Conservation (phyloP, 2,888 invertebrate genomes). For the Epinotia bilunana region DNA sequence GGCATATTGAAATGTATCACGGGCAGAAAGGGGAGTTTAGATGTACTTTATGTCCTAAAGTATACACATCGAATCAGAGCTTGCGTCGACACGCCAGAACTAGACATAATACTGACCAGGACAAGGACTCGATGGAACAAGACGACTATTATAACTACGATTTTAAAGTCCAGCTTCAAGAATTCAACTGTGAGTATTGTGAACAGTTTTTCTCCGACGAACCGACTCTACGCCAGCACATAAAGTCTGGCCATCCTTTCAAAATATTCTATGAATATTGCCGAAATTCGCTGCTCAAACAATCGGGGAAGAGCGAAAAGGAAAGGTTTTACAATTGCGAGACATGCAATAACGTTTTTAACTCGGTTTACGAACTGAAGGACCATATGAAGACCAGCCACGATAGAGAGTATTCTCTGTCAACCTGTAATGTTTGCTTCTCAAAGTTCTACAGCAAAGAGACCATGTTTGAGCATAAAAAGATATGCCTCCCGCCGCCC, state of each 20-base stretch:
- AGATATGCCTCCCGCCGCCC: slow-evolving; percentile 64
- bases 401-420: slow-evolving; percentile 63
- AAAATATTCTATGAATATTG: slow-evolving; percentile 71
- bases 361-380: slow-evolving; percentile 65
- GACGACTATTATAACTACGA: slow-evolving; percentile 46
- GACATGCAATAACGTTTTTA: slow-evolving; percentile 59
- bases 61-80: slow-evolving; percentile 70
- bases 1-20: slow-evolving; percentile 69
- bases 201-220: slow-evolving; percentile 60
- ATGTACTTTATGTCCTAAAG: slow-evolving; percentile 70
- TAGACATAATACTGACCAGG: slow-evolving; percentile 55
- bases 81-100: slow-evolving; percentile 62
- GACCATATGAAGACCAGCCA: slow-evolving; percentile 67
- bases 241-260: slow-evolving; percentile 68
- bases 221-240: slow-evolving; percentile 60
- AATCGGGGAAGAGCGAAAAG: slow-evolving; percentile 43
- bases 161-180: slow-evolving; percentile 46
- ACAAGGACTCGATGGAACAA: slow-evolving; percentile 46
- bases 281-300: slow-evolving; percentile 59
- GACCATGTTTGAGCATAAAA: slow-evolving; percentile 62
- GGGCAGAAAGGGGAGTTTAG: slow-evolving; percentile 62
- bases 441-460: slow-evolving; percentile 69
- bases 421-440: slow-evolving; percentile 74
- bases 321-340: slow-evolving; percentile 63
- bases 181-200: slow-evolving; percentile 59